phyloP scores from a whole-genome alignment of 2,113 vertebrate species.

The Junco hyemalis region DNA sequence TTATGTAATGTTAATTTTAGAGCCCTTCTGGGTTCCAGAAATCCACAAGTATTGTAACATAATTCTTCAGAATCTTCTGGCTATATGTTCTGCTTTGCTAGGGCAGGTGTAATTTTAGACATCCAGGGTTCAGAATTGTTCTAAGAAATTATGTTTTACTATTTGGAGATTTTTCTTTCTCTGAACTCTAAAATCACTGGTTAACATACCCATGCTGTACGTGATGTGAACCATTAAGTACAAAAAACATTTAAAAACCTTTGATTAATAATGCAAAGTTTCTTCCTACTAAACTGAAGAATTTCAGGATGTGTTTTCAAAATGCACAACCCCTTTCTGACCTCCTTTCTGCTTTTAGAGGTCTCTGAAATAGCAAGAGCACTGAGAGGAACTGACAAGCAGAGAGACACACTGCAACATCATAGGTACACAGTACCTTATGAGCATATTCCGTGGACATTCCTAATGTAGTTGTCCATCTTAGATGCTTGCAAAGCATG shows the following conservation, averaged over 20 bases:
- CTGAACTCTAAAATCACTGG: background rate
- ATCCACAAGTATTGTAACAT: no score
- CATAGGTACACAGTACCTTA: background rate
- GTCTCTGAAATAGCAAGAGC: background rate
- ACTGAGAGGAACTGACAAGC: background rate
- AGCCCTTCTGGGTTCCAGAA: background rate
- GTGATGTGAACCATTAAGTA: background rate
- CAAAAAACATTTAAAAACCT: background rate
- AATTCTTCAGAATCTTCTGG: background rate
- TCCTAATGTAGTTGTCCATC: background rate
- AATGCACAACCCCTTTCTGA: background rate
- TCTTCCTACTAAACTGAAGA: background rate
- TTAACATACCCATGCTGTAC: background rate
- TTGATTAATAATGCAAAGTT: background rate
- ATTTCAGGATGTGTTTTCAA: background rate
- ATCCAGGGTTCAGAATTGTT: background rate
- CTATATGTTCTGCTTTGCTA: background rate
- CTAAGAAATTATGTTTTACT: background rate
- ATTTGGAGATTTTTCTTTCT: background rate
- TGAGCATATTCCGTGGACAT: rapidly evolving
- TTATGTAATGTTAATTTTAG: background rate
- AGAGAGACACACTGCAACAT: background rate
- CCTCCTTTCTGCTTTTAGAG: background rate
- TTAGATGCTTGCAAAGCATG: background rate
- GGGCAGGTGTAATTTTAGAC: background rate